Percentiles rank a stretch among this genome's conserved stretches.
These are phyloP conservation scores for Morone saxatilis DNA, from an alignment of 2,113 vertebrate genomes.

Conservation along the genomic window DNA sequence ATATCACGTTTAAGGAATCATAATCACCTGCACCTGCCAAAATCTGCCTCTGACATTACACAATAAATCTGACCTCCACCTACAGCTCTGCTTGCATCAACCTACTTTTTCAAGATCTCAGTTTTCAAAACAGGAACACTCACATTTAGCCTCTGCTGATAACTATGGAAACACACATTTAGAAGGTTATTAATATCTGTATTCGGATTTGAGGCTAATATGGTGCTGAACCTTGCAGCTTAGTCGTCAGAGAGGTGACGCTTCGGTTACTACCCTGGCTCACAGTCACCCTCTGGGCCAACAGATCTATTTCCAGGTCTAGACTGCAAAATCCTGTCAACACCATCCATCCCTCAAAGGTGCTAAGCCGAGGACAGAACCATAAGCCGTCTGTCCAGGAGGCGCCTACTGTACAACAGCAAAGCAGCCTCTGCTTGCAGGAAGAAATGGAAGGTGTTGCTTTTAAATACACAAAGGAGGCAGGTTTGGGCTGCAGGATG, in stretches of 20 bases:
- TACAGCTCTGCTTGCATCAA: background rate
- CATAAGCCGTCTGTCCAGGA: conserved; percentile 19
- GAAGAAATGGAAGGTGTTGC: background rate
- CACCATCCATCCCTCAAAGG: conserved; percentile 30
- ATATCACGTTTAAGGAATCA: background rate
- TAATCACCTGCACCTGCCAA: background rate
- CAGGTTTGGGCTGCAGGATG: background rate
- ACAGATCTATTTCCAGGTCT: conserved; percentile 68
- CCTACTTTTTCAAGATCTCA: background rate
- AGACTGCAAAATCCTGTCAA: conserved; percentile 58
- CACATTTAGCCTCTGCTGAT: background rate
- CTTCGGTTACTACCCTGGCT: conserved; percentile 36
- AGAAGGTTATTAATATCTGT: conserved; percentile 35
- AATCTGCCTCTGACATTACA: background rate
- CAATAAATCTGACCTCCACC: background rate
- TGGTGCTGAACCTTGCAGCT: conserved; percentile 31
- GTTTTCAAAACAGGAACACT: background rate
- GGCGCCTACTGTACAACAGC: background rate
- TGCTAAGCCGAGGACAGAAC: conserved; percentile 34
- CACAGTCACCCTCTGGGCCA: conserved; percentile 29
- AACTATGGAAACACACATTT: conserved; percentile 11
- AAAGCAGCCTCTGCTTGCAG: background rate
- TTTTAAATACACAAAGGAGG: background rate
- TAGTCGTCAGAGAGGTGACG: conserved; percentile 7
- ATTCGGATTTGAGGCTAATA: conserved; percentile 24